Evolutionary conservation across 2,888 invertebrate species (phyloP).

Genomic region (Chironomus tentans): DNA sequence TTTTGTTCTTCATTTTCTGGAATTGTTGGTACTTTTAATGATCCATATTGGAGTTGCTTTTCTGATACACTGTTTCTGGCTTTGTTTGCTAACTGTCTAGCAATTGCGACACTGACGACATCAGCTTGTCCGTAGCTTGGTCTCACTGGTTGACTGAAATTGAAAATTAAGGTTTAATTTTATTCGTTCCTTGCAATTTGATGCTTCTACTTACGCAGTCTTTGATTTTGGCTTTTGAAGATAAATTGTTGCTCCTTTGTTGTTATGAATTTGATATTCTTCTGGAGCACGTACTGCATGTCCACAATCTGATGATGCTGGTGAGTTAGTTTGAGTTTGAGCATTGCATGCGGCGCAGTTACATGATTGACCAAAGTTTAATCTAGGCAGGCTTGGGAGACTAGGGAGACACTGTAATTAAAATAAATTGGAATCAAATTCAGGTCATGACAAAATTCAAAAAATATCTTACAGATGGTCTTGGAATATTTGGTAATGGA

Average conservation of each 20-base stretch:
- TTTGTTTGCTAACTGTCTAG: conserved; percentile 40
- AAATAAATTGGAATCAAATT: background rate
- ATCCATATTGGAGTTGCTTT: conserved; percentile 47
- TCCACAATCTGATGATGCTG: background rate
- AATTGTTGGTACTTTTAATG: conserved; percentile 40
- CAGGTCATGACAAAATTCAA: background rate
- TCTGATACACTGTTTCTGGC: conserved; percentile 42
- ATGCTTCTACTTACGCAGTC: background rate
- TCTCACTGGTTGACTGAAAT: background rate
- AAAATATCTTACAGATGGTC: background rate
- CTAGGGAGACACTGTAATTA: background rate
- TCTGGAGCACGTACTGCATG: conserved; percentile 2
- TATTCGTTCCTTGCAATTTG: too few species aligned
- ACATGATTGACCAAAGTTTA: background rate
- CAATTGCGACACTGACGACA: conserved; percentile 44
- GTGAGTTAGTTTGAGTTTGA: too few species aligned
- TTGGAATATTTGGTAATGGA: conserved; percentile 28
- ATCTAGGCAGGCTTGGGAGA: background rate
- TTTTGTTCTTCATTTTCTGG: background rate
- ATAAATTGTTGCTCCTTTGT: background rate
- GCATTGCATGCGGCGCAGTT: background rate
- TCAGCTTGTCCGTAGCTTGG: conserved; percentile 38
- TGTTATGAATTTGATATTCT: background rate
- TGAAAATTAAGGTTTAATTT: background rate
- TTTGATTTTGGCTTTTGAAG: background rate